Conservation (phyloP, 2,888 invertebrate species). For the Campaea margaritaria region DNA sequence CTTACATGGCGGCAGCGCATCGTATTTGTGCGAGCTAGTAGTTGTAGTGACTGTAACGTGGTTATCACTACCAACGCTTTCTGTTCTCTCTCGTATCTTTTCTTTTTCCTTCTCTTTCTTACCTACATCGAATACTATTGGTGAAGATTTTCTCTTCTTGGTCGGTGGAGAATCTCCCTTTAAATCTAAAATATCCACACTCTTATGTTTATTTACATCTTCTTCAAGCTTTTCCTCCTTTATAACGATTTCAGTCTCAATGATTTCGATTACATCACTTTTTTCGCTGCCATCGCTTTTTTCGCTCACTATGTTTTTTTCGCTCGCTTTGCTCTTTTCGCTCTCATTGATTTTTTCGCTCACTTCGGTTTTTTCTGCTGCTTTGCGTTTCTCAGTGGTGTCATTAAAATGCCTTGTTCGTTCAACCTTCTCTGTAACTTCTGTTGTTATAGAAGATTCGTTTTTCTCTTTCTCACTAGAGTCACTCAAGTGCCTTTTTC, state of each 20-base stretch:
- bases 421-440: too few species aligned
- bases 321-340: slow-evolving; percentile 22
- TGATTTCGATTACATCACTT: slow-evolving; percentile 42
- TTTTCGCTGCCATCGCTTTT: slow-evolving; percentile 24
- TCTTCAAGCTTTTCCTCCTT: slow-evolving; percentile 45
- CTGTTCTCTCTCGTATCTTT: slow-evolving; percentile 73
- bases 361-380: too few species aligned
- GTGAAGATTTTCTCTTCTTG: slow-evolving; percentile 81
- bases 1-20: slow-evolving; percentile 86
- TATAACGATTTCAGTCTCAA: slow-evolving; percentile 67
- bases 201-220: slow-evolving; percentile 50
- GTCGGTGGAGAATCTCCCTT: slow-evolving; percentile 46
- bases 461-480: neutral
- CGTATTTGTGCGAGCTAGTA: slow-evolving; percentile 80
- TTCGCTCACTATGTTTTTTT: slow-evolving; percentile 24
- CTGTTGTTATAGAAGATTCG: too few species aligned
- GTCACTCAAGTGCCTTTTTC: slow-evolving; percentile 9
- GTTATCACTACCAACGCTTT: slow-evolving; percentile 78
- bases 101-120: slow-evolving; percentile 62
- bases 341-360: slow-evolving; percentile 9
- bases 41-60: slow-evolving; percentile 68
- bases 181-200: slow-evolving; percentile 34
- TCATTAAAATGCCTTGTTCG: too few species aligned
- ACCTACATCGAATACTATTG: slow-evolving; percentile 83
- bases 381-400: too few species aligned